These are phyloP conservation scores for Sarcophaga variegata DNA, from an alignment of 2,888 invertebrate genomes.

Conservation along the genomic window DNA sequence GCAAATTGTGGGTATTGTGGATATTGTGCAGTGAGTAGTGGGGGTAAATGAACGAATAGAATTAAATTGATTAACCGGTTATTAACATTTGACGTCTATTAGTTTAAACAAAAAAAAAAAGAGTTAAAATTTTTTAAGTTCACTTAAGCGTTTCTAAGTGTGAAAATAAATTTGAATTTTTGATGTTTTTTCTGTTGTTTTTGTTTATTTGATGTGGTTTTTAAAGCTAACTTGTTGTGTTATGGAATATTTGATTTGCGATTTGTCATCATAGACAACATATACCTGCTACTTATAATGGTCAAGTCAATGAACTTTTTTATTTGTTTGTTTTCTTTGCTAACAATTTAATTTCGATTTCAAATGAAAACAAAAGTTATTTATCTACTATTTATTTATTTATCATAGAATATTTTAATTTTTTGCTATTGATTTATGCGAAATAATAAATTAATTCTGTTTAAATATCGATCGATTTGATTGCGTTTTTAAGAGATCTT, in stretches of 20 bases:
- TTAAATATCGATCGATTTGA: conserved; percentile 35
- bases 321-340: neutral
- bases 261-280: conserved; percentile 4
- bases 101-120: neutral
- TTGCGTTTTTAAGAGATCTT: conserved; percentile 38
- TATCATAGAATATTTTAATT: neutral
- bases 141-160: conserved; percentile 26
- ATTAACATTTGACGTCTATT: conserved; percentile 51
- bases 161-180: conserved; percentile 31
- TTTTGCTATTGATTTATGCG: conserved; percentile 10
- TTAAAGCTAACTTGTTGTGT: neutral
- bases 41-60: conserved; percentile 38
- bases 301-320: conserved; percentile 55
- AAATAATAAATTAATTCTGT: conserved; percentile 6
- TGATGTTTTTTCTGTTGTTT: neutral
- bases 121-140: conserved; percentile 20
- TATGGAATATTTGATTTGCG: conserved; percentile 12
- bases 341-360: conserved; percentile 6
- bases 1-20: no score
- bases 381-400: conserved; percentile 6
- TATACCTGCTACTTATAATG: neutral
- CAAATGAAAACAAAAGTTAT: conserved; percentile 63
- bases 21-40: conserved; percentile 7
- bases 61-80: conserved; percentile 55
- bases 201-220: neutral